Evolutionary conservation across 2,797 vertebrate species (phyloP), one percentile per base, ranked within the genome.

Genomic region (Streptopelia turtur): DNA sequence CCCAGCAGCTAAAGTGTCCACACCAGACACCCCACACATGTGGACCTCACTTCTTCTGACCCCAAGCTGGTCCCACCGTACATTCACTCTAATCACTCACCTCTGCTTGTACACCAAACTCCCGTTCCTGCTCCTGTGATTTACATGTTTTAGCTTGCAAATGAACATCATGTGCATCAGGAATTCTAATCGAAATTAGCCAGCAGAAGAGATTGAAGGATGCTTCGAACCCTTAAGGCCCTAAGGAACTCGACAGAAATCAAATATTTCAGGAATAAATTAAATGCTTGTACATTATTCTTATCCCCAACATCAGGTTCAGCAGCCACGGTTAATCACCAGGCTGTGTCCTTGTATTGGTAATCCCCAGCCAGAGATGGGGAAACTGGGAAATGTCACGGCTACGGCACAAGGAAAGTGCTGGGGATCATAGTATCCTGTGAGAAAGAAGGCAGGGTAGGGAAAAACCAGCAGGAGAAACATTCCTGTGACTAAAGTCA

Each of bases 121-220:
- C 25, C 39, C 33, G 39, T 49, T 82, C 49, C 50, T 60, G 23
- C 25, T 80, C 35, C 57, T 24, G 43, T 6, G 16, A 27, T 47
- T 84, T 75, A 35, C 0, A 0, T n/a, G 21, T 6, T 75, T 11
- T n/a, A 45, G 18, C 41, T 65, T 64, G 13, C 31, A 79, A 72
- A 27, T 11, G 6, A 72, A 28, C 1, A 0, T 31, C 6, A 11
- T 28, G 39, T 10, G 4, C 0, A 0, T 6, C 33, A 47, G 55
- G 27, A 84, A 75, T 87, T 69, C 65, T 16, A 50, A 63, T 4
- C 65, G 31, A 85, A 75, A 11, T 43, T 18, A 41, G 28, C 15
- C 31, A 76, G 13, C 0, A 0, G 68, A 88, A 74, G 52, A 79
- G 13, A 61, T 3, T 28, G 21, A 63, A 89, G 31, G 20, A 53